phyloP scores from a whole-genome alignment of 1,140 invertebrate genomes.

The Gonioctena quinquepunctata region DNA sequence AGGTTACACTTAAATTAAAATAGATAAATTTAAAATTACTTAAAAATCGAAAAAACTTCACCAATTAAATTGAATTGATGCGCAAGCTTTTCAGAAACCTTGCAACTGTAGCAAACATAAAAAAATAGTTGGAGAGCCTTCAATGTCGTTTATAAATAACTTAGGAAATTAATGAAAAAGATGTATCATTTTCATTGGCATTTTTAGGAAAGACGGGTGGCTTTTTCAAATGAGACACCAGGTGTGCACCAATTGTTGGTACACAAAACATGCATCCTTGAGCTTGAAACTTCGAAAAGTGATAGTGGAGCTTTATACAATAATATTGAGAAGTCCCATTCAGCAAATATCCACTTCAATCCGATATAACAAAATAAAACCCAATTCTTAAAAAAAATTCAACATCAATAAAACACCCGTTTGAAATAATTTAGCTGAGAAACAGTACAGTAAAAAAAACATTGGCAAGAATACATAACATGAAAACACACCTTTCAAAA shows the following conservation, averaged over 20 bases:
- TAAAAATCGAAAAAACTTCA: constrained; percentile 11
- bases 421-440: too few species aligned
- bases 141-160: constrained; percentile 5
- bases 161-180: constrained; percentile 10
- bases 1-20: constrained; percentile 31
- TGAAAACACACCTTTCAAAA: too few species aligned
- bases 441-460: too few species aligned
- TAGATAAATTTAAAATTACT: constrained; percentile 36
- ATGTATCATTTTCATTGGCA: constrained; percentile 19
- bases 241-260: background rate
- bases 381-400: too few species aligned
- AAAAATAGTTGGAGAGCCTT: background rate
- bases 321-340: too few species aligned
- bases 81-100: background rate
- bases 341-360: too few species aligned
- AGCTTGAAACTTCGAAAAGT: too few species aligned
- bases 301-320: too few species aligned
- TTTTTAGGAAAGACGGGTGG: constrained; percentile 24
- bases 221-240: constrained; percentile 15
- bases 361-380: too few species aligned
- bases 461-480: too few species aligned
- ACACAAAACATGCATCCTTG: background rate
- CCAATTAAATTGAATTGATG: background rate
- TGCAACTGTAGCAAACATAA: background rate
- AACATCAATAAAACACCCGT: too few species aligned